Evolutionary conservation across 35 echinoderm and acorn worm species (phyloP).

Genomic region (Diadema setosum): DNA sequence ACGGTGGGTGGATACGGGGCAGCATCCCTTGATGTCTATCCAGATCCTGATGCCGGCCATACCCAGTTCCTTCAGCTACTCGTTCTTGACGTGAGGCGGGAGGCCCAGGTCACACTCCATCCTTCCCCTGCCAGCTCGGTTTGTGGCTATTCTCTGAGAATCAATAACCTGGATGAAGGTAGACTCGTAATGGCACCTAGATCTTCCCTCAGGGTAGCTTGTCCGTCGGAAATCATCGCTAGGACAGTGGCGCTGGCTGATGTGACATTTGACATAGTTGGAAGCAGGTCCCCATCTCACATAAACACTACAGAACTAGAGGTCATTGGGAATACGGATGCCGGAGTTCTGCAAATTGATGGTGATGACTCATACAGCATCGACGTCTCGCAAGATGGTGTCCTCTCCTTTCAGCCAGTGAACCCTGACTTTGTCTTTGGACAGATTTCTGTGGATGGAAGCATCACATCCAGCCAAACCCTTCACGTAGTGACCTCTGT

Average conservation of each 20-base stretch:
- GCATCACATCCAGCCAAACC: too few relatives aligned
- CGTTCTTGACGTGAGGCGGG: slow-evolving; percentile 20
- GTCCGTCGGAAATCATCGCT: slow-evolving; percentile 13
- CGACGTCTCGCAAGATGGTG: neutral
- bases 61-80: slow-evolving; percentile 7
- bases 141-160: slow-evolving; percentile 67
- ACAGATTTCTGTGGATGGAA: slow-evolving; percentile 19
- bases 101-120: slow-evolving; percentile 38
- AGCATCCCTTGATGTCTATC: slow-evolving; percentile 18
- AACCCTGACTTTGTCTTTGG: slow-evolving; percentile 4
- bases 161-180: neutral
- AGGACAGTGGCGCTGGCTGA: neutral
- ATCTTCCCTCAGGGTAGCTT: slow-evolving; percentile 41
- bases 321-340: slow-evolving; percentile 23
- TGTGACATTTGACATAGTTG: slow-evolving; percentile 46
- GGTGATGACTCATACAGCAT: neutral
- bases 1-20: slow-evolving; percentile 2
- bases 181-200: slow-evolving; percentile 35
- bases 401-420: slow-evolving; percentile 15
- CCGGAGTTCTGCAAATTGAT: slow-evolving; percentile 33
- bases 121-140: neutral
- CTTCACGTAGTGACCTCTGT: too few relatives aligned
- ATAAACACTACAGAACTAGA: slow-evolving; percentile 8
- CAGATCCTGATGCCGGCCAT: neutral
- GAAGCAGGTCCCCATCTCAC: neutral